A percentile compares a stretch with the other conserved stretches of the same genome.
Evolutionary conservation across 2,888 invertebrate species (phyloP).

Genomic region (Steinernema hermaphroditum): DNA sequence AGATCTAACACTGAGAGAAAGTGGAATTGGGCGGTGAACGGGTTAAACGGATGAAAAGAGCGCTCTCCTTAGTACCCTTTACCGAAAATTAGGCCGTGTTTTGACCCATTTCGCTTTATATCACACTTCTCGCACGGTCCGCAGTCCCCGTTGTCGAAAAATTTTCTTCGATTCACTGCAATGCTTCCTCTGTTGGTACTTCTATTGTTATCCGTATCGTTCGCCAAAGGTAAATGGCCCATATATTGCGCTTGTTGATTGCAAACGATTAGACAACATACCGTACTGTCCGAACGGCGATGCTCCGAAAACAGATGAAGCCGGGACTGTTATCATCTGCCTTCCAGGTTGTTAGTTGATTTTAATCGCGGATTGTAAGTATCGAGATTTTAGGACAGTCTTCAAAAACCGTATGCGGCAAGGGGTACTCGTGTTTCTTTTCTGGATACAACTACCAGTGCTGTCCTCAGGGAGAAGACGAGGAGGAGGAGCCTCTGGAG

Average conservation of each 20-base stretch:
- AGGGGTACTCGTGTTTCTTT: constrained; percentile 61
- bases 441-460: constrained; percentile 66
- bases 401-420: constrained; percentile 55
- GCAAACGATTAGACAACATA: constrained; percentile 1
- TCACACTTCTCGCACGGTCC: constrained; percentile 8
- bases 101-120: constrained; percentile 32
- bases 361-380: background rate
- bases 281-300: constrained; percentile 58
- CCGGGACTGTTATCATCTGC: constrained; percentile 56
- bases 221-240: background rate
- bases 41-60: constrained; percentile 10
- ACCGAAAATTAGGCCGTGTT: constrained; percentile 30
- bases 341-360: constrained; percentile 54
- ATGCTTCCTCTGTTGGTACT: constrained; percentile 18
- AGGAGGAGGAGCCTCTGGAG: constrained; percentile 46
- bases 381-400: constrained; percentile 45
- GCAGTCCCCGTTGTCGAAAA: constrained; percentile 6
- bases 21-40: background rate
- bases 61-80: constrained; percentile 24
- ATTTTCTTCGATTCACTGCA: background rate
- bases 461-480: constrained; percentile 61
- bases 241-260: background rate
- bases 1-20: background rate
- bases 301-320: constrained; percentile 50
- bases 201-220: background rate